Evolutionary conservation across 2,113 vertebrate species (phyloP).

Genomic region (Silurus asotus): DNA sequence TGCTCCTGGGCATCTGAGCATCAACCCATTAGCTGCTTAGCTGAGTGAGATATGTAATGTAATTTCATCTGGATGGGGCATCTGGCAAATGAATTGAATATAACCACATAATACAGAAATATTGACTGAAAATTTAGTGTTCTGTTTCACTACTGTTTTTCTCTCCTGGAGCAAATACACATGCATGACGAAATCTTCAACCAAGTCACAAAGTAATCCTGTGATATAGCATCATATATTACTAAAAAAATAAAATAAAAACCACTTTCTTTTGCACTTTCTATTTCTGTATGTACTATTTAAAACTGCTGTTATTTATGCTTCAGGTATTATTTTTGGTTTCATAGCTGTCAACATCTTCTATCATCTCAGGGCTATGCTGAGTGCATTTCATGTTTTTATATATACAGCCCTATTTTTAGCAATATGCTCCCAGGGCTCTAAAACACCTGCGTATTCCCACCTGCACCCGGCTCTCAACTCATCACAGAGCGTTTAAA

Average conservation of each 20-base stretch:
- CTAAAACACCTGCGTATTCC: not conserved
- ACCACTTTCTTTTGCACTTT: too few species aligned
- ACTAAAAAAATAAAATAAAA: too few species aligned
- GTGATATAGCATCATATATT: not conserved
- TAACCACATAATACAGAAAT: too few species aligned
- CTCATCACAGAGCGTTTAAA: not conserved
- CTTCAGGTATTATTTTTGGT: not conserved
- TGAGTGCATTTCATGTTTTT: not conserved
- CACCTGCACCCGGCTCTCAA: not conserved
- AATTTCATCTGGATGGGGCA: too few species aligned
- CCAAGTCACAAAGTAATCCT: not conserved
- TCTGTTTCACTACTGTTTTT: not conserved
- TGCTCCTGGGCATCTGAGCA: too few species aligned
- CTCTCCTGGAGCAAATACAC: not conserved
- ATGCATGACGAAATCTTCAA: not conserved
- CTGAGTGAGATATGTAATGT: too few species aligned
- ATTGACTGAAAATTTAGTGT: not conserved
- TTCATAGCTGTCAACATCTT: not conserved
- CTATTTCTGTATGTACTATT: not conserved
- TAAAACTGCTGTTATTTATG: not conserved
- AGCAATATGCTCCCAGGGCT: not conserved
- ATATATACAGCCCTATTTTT: not conserved
- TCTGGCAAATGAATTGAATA: too few species aligned
- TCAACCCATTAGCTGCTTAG: too few species aligned
- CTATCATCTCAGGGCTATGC: not conserved